Conservation (phyloP, 2,888 invertebrate species). For the Ormyrus labotus region DNA sequence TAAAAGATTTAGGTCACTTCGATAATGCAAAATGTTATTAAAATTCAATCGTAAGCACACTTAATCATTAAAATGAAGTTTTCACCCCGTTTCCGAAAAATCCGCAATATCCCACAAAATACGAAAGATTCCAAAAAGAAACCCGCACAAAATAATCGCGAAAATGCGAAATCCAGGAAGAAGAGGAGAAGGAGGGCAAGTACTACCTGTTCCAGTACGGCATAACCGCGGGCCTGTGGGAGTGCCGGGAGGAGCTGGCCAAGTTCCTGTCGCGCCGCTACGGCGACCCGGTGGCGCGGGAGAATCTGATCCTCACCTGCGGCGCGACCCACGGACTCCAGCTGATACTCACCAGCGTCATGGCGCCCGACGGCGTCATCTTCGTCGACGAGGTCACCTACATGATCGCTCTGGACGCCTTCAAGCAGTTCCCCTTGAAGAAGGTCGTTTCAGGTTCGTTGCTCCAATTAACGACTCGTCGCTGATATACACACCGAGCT, state of each 20-base stretch:
- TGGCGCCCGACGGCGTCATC: conserved; percentile 78
- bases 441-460: conserved; percentile 76
- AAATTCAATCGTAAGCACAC: no score
- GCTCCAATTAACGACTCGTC: neutral
- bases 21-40: no score
- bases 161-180: conserved; percentile 63
- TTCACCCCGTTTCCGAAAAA: no score
- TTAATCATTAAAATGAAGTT: no score
- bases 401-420: conserved; percentile 79
- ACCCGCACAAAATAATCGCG: neutral
- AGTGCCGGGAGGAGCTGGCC: conserved; percentile 76
- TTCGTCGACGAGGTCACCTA: conserved; percentile 83
- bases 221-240: conserved; percentile 76
- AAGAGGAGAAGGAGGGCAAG: conserved; percentile 70
- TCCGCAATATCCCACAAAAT: no score
- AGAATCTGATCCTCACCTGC: conserved; percentile 78
- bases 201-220: conserved; percentile 78
- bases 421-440: conserved; percentile 78
- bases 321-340: conserved; percentile 81
- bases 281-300: conserved; percentile 74
- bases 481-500: no score
- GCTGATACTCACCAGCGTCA: conserved; percentile 77
- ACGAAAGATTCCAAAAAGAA: neutral
- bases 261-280: conserved; percentile 76
- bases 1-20: no score